Base-by-base conservation (phyloP, 2,113 vertebrate species). In the Tupaia chinensis region DNA sequence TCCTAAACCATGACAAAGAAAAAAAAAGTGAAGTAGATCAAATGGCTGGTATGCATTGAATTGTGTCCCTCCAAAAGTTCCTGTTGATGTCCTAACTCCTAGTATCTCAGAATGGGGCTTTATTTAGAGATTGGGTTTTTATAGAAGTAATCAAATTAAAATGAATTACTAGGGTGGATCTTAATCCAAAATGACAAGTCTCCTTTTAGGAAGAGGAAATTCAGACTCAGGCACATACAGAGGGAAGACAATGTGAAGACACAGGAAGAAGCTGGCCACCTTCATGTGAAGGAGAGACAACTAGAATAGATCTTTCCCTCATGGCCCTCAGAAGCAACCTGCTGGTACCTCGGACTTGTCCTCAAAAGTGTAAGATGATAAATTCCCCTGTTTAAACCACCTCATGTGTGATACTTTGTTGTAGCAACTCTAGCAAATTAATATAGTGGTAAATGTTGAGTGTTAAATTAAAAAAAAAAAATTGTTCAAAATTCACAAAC, bases 41-140 rank as follows among this genome's bases (percentile, higher is more conserved):
- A 68, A 66, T 27, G 79, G 3, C 44, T 89, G 3, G 19, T 16
- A 54, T 2, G 1, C 53, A 20, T 32, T 76, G 54, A 73, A 54
- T 1, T 29, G 1, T 78, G 19, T 32, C 19, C n/a, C 25, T 13
- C 1, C 0, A 2, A 20, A 88, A 60, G 23, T 74, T 61, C 11
- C 5, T 8, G 14, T 9, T 72, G 8, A 84, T 73, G 29, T 34
- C 12, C 32, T 70, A 76, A 23, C 3, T 0, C 3, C 19, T 14
- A 61, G 13, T 34, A 82, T 53, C 63, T 83, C 65, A 58, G 27
- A 66, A 63, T 17, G 13, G 23, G 82, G 60, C 1, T 5, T 58
- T 20, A 65, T 16, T 80, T 70, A 77, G 78, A 69, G n/a, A 76
- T 12, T 9, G 16, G 2, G 7, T 86, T 66, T 91, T 87, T 53